Conservation (phyloP, 2,797 vertebrate genomes). For the Carduelis carduelis region DNA sequence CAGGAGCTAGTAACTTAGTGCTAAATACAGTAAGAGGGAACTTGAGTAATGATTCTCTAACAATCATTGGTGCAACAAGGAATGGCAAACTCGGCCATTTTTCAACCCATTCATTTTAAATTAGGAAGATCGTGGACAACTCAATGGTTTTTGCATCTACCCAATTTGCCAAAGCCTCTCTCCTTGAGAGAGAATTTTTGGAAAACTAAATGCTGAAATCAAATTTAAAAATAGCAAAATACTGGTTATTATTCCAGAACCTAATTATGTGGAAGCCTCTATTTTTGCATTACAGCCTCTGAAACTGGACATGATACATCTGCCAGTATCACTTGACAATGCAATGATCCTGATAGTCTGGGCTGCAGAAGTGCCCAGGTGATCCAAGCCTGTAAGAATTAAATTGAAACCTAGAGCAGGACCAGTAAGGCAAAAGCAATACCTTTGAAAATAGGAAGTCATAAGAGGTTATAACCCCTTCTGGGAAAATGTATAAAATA, state of each 20-base stretch:
- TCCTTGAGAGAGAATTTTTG: neutral
- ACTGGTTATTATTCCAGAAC: neutral
- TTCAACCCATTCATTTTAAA: neutral
- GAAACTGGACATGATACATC: neutral
- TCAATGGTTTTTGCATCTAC: neutral
- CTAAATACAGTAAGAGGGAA: neutral
- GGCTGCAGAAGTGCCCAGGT: neutral
- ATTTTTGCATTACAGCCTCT: neutral
- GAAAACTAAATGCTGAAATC: neutral
- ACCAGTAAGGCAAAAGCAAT: neutral
- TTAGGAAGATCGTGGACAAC: neutral
- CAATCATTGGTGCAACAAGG: neutral
- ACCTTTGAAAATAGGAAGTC: neutral
- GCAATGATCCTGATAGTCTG: neutral
- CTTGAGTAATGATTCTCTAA: neutral
- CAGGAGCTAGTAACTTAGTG: neutral
- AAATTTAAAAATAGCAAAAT: neutral
- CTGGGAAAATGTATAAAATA: neutral
- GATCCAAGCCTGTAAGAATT: neutral
- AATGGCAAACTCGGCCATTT: fast-evolving
- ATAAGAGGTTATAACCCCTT: neutral
- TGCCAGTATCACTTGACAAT: neutral
- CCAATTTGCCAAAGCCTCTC: neutral
- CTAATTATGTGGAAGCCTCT: neutral
- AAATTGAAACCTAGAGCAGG: neutral